A percentile compares a stretch with the other conserved stretches of the same genome.
Evolutionary conservation across 2,888 invertebrate species (phyloP).

Genomic region (Nemotelus pantherinus): DNA sequence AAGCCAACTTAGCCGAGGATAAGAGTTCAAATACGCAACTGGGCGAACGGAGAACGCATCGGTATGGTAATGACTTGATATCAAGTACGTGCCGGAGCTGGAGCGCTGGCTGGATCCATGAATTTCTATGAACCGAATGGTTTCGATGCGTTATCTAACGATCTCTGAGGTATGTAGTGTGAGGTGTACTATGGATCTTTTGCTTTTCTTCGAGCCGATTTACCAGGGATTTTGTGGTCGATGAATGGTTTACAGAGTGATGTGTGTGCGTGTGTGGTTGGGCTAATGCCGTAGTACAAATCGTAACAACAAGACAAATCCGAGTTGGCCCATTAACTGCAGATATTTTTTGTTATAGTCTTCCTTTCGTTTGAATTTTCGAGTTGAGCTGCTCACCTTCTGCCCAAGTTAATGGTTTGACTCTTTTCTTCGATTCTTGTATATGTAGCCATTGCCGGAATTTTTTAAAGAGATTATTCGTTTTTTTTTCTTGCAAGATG

Average conservation of each 20-base stretch:
- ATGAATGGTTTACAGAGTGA: not conserved
- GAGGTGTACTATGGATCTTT: conserved; percentile 5
- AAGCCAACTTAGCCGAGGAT: conserved; percentile 16
- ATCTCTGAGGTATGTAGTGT: not conserved
- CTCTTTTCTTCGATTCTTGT: conserved; percentile 10
- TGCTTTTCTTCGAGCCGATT: conserved; percentile 25
- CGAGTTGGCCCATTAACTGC: conserved; percentile 18
- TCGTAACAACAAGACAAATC: conserved; percentile 25
- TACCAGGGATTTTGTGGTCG: conserved; percentile 23
- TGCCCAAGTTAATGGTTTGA: too few relatives aligned
- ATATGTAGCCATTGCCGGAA: conserved; percentile 5
- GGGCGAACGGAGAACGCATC: not conserved
- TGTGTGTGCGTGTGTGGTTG: not conserved
- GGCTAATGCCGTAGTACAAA: conserved; percentile 22
- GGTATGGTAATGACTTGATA: conserved; percentile 39
- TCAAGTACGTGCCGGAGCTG: conserved; percentile 20
- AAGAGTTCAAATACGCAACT: conserved; percentile 29
- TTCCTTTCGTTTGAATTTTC: conserved; percentile 27
- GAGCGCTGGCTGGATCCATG: conserved; percentile 6
- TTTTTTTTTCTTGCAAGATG: conserved; percentile 1
- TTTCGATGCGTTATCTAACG: conserved; percentile 10
- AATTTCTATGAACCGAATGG: conserved; percentile 26
- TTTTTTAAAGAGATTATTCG: not conserved
- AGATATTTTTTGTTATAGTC: conserved; percentile 3
- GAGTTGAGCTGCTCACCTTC: not conserved